phyloP scores from a whole-genome alignment of 2,888 invertebrate species.

The Seladonia tumulorum region DNA sequence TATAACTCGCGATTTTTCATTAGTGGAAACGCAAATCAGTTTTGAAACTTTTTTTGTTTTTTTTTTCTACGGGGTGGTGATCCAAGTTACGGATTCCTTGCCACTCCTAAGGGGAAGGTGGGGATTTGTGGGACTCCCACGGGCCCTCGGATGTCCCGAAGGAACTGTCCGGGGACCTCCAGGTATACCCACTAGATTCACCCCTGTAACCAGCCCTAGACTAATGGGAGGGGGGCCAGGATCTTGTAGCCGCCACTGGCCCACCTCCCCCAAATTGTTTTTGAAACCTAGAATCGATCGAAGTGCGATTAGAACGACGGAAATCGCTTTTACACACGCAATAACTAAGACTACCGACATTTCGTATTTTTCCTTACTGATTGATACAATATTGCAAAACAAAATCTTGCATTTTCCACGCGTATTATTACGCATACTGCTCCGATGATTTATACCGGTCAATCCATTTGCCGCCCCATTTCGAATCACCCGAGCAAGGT shows the following conservation, averaged over 20 bases:
- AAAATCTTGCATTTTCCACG: conserved; percentile 15
- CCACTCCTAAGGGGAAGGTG: too few species aligned
- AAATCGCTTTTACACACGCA: conserved; percentile 5
- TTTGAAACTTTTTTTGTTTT: too few species aligned
- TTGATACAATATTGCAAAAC: background rate
- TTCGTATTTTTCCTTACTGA: background rate
- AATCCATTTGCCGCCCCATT: background rate
- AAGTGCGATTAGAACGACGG: conserved; percentile 1
- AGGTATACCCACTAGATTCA: too few species aligned
- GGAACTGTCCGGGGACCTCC: too few species aligned
- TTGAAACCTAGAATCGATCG: conserved; percentile 8
- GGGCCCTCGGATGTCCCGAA: too few species aligned
- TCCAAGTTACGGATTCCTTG: too few species aligned
- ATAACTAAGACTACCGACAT: conserved; percentile 25
- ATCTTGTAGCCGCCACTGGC: too few species aligned
- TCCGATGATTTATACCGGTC: background rate
- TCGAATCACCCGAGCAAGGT: conserved; percentile 1
- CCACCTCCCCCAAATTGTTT: background rate
- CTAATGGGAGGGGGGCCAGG: too few species aligned
- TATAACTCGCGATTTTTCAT: background rate
- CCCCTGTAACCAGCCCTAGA: too few species aligned
- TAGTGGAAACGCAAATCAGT: conserved; percentile 4
- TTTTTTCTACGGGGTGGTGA: too few species aligned
- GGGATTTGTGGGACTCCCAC: too few species aligned
- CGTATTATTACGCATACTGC: conserved; percentile 16